Base-by-base conservation (phyloP, 2,888 invertebrate species). In the Ochropleura plecta region DNA sequence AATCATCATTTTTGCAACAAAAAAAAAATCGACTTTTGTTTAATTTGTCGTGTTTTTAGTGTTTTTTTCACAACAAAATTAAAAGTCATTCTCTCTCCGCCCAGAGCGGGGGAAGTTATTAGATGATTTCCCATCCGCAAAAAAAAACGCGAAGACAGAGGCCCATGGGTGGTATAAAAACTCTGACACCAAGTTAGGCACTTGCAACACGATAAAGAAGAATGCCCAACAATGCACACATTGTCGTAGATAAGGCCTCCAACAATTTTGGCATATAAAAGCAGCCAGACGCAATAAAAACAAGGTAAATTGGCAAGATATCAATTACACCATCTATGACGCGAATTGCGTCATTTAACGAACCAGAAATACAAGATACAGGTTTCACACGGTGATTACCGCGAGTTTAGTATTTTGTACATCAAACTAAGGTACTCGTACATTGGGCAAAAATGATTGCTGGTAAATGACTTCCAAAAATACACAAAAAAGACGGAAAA, bases 301-400 rank as follows among this genome's bases (percentile, higher is more conserved):
- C 6, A 62, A 59, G 59, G 40, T 40, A 16, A 59, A n/a, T n/a
- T 18, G 20, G 6, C 18, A 8, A 53, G 8, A 3, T 12, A 51
- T 40, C 8, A 55, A 73, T 30, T 49, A 7, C n/a, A 57, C 12
- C 18, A 55, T 16, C 0, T 5, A 51, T 75, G 75, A 75, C 66
- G 75, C 30, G 0, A 8, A 59, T 40, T 46, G 44, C 75, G 53
- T 74, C 59, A 75, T 20, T 59, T 40, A 2, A 46, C 0, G 40
- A 65, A 75, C 14, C 44, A 49, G 64, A 30, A 44, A 57, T 57
- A 73, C 42, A 5, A 30, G 8, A 18, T 18, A 3, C 60, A 7
- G 42, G 60, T 59, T 59, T 59, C 40, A 40, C 5, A 14, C 16
- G 59, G 40, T 40, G 16, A 30, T 40, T 5, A 40, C 40, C 16